Base-by-base conservation (phyloP, 2,797 vertebrate genomes). In the Microtus californicus region DNA sequence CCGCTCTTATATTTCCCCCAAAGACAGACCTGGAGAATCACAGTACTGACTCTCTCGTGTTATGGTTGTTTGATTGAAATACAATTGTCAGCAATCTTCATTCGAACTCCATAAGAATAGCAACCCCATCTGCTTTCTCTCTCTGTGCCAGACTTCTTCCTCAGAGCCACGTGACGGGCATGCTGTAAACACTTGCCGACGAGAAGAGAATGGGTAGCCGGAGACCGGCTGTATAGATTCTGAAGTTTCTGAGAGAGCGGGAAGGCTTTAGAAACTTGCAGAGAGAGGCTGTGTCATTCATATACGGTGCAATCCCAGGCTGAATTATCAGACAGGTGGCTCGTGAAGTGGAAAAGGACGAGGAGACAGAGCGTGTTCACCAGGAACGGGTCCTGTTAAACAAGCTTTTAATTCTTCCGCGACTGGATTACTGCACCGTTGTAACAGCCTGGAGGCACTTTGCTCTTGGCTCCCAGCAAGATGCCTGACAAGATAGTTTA, bases 151-250 rank as follows among this genome's bases (percentile, higher is more conserved):
- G 85, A 89, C 77, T 81, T 54, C 69, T 93, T 61, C 14, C 48
- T 37, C 1, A 51, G 56, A 91, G 59, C 25, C n/a, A 67, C 69
- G 54, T 65, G 87, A 45, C 74, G 83, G 90, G 51, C 51, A 54
- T 95, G 86, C 74, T 87, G 93, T 82, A 96, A 80, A 73, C 76
- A 95, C 95, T 93, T 95, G 69, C 93, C 92, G 94, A 93, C 10
- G 88, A 92, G 82, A 56, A 83, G 92, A 89, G 56, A 71, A 92
- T 25, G 69, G 19, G 65, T 56, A 71, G 88, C 74, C 91, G 43
- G 94, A 94, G 92, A 87, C 86, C 43, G n/a, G 73, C 14, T 59
- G 80, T 69, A 59, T 25, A 90, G 34, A 83, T 71, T 90, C 87
- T 77, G 51, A 95, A 67, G 67, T 61, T 96, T 97, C 80, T 40